Conservation (phyloP, 2,888 invertebrate genomes). For the Dryococelus australis region DNA sequence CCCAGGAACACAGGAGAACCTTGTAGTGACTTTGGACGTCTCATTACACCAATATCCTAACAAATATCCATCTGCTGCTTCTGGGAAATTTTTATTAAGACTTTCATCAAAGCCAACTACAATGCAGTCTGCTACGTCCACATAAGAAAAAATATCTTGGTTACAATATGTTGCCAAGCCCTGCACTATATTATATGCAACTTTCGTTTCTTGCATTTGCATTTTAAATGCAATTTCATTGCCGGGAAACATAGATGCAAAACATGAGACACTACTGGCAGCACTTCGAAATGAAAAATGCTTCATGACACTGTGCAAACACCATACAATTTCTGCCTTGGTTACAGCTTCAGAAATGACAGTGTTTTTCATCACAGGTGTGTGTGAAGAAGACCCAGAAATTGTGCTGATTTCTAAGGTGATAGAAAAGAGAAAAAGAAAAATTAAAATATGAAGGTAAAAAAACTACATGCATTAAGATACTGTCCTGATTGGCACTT, state of each 20-base stretch:
- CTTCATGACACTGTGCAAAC: background rate
- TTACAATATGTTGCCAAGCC: background rate
- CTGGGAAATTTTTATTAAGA: background rate
- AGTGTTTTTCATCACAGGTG: background rate
- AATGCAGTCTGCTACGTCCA: background rate
- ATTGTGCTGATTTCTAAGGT: background rate
- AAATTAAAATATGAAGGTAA: background rate
- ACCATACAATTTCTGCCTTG: background rate
- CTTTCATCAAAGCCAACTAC: background rate
- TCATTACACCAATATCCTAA: background rate
- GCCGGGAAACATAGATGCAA: background rate
- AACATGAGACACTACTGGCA: background rate
- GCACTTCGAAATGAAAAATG: slow-evolving; percentile 9
- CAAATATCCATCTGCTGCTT: background rate
- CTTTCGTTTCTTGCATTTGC: background rate
- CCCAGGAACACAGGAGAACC: background rate
- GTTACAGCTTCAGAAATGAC: background rate
- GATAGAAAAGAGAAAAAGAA: background rate
- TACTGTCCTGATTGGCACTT: background rate
- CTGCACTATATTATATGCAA: background rate
- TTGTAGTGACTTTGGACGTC: background rate
- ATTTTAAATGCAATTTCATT: background rate
- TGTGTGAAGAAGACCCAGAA: background rate
- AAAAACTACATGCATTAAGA: background rate
- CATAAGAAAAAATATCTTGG: background rate